Conservation (phyloP, 2,113 vertebrate genomes). For the Haemorhous mexicanus region DNA sequence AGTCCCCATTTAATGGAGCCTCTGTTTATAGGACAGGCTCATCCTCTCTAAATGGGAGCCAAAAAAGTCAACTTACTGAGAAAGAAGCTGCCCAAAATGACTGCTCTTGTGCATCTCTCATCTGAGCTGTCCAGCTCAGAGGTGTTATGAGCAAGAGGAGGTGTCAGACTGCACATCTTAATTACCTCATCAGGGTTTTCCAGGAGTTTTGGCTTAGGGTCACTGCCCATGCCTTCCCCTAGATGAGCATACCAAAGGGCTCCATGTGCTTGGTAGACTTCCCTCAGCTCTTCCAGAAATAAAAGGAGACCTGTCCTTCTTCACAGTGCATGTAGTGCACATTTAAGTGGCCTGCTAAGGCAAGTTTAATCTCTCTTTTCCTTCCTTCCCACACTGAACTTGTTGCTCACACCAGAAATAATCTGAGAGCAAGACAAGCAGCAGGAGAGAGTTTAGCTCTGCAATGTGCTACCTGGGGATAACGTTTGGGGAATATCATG, state of each 20-base stretch:
- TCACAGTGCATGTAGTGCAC: background rate
- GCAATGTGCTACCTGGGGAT: background rate
- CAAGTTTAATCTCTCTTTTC: background rate
- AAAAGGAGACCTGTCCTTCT: background rate
- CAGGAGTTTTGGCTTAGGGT: background rate
- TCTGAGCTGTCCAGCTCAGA: background rate
- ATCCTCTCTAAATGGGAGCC: background rate
- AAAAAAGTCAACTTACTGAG: background rate
- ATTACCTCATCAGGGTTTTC: background rate
- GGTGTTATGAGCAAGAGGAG: background rate
- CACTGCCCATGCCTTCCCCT: background rate
- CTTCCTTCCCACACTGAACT: background rate
- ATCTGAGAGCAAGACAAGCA: background rate
- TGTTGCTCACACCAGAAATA: background rate
- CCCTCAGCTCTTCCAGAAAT: background rate
- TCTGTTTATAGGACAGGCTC: background rate
- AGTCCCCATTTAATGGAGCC: background rate
- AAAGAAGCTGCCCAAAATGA: background rate
- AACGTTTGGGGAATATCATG: background rate
- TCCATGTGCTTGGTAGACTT: background rate
- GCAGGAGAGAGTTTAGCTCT: background rate
- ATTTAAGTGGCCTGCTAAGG: background rate
- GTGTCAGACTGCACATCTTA: background rate
- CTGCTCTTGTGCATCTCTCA: background rate
- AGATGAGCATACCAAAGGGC: background rate